Evolutionary conservation across 2,113 vertebrate genomes (phyloP), one percentile per base, ranked within the genome.

Genomic region (Otocyon megalotis): DNA sequence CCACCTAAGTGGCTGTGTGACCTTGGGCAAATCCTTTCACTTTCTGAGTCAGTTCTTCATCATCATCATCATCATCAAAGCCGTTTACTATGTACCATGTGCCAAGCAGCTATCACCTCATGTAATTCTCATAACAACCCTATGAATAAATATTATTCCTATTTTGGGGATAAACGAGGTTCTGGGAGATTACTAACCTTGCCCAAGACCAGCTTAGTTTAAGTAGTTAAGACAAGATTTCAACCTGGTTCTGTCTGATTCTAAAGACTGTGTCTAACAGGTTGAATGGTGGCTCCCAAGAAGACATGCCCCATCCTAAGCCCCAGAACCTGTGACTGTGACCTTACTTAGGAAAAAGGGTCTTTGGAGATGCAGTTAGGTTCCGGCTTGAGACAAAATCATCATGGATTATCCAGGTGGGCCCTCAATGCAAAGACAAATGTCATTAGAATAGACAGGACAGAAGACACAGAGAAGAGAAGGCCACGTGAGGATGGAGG

Each of bases 31-130:
- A 11, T 15, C 11, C 50, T 62, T 84, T 92, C n/a, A 37, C 67
- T 53, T 72, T 87, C 93, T 54, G 35, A 84, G 76, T 81, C 58
- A 26, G 0, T 28, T 26, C 50, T 3, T 88, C 32, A 22, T 5
- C 15, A 5, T 37, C 43, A 16, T 67, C 48, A 5, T 26, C 3
- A 16, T 16, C 67, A 20, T 4, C 0, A 2, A 26, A 17, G 5
- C 50, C 28, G 5, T 50, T 62, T 32, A 13, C 11, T 14, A 11
- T n/a, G 11, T 15, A 35, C 63, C 11, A 2, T 12, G 3, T 15
- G 53, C 50, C 60, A 87, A 60, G 72, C n/a, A 6, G 12, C 14
- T 37, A 11, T 30, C 2, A 48, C 10, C 43, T 54, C n/a, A 14
- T 22, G 81, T 35, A 43, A n/a, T 10, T n/a, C 50, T 76, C 63